These are phyloP conservation scores for Hippocampus guttulatus DNA, from an alignment of 2,113 vertebrate species.

Conservation along the genomic window DNA sequence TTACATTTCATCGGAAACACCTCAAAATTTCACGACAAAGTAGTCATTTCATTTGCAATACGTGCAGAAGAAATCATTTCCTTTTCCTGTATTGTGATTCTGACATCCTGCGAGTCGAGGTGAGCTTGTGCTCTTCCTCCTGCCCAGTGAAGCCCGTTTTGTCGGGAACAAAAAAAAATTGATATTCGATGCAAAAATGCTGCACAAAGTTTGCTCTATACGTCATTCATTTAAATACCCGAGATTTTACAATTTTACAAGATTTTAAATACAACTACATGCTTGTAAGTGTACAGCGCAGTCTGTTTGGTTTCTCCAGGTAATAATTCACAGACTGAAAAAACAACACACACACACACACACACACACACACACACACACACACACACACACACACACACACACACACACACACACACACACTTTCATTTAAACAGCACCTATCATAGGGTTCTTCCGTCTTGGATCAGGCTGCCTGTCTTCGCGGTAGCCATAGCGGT, in stretches of 20 bases:
- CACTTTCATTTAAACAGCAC: conserved; percentile 75
- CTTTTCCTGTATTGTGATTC: not conserved
- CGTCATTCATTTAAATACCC: conserved; percentile 5
- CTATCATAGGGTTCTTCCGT: conserved; percentile 85
- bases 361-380: no score
- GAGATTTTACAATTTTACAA: conserved; percentile 15
- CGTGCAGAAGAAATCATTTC: conserved; percentile 35
- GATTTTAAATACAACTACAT: conserved; percentile 14
- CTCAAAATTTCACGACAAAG: conserved; percentile 13
- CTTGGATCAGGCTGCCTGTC: conserved; percentile 76
- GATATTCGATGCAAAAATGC: conserved; percentile 13
- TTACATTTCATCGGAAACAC: conserved; percentile 24
- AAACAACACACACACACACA: not conserved
- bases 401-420: not conserved
- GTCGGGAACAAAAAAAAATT: not conserved
- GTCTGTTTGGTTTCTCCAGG: not conserved
- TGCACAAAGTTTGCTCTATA: conserved; percentile 2
- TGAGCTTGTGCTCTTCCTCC: conserved; percentile 20
- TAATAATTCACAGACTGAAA: not conserved
- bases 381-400: not conserved
- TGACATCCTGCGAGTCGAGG: conserved; percentile 7
- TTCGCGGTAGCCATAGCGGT: conserved; percentile 43
- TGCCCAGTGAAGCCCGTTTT: conserved; percentile 2
- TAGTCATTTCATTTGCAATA: conserved; percentile 14
- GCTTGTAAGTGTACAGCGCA: conserved; percentile 3